These are phyloP conservation scores for Serinus canaria DNA, from an alignment of 2,113 vertebrate species.

Conservation along the genomic window DNA sequence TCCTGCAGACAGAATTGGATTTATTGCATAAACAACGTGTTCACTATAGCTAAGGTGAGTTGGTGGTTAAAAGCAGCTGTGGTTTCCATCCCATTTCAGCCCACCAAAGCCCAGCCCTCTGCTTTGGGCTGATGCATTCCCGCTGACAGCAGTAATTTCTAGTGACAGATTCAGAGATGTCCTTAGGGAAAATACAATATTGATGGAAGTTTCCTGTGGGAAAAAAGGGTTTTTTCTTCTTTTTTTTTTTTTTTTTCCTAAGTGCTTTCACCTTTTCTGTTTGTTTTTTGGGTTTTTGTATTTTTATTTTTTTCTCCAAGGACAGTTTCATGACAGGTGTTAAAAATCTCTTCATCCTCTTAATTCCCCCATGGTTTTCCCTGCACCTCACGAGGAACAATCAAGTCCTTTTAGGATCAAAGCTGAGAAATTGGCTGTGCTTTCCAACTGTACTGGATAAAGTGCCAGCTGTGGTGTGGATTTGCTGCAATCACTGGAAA, in stretches of 20 bases:
- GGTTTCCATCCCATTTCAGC: constrained; percentile 15
- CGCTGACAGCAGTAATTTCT: constrained; percentile 66
- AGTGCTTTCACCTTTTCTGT: constrained; percentile 16
- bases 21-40: not conserved
- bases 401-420: not conserved
- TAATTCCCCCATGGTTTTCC: not conserved
- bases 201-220: constrained; percentile 68
- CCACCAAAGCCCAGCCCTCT: constrained; percentile 50
- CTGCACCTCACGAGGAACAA: not conserved
- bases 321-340: not conserved
- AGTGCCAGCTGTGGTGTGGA: not conserved
- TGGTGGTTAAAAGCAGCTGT: constrained; percentile 12
- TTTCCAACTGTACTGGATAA: not conserved
- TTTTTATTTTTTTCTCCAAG: not conserved
- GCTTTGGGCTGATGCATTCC: constrained; percentile 23
- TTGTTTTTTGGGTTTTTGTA: not conserved
- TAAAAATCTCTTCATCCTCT: not conserved
- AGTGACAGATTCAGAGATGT: constrained; percentile 68
- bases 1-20: not conserved
- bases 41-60: not conserved
- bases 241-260: not conserved
- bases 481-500: not conserved
- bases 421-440: not conserved
- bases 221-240: not conserved
- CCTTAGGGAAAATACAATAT: constrained; percentile 62